These are phyloP conservation scores for Cisticola juncidis DNA, from an alignment of 2,113 vertebrate species.

Conservation along the genomic window DNA sequence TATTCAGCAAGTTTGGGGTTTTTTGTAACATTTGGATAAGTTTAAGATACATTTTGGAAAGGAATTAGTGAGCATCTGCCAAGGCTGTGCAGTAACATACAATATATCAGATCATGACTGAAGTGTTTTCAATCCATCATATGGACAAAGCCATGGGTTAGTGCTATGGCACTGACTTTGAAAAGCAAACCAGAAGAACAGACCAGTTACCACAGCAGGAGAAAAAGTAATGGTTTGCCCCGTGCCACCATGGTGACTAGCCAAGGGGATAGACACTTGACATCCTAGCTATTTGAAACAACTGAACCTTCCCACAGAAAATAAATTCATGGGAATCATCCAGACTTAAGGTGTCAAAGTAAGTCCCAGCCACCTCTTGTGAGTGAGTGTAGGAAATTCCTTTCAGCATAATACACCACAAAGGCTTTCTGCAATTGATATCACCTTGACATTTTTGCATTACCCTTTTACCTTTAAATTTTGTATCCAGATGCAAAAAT, in stretches of 20 bases:
- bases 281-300: background rate
- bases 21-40: background rate
- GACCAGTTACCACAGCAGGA: background rate
- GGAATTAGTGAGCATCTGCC: background rate
- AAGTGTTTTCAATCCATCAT: background rate
- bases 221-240: background rate
- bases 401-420: background rate
- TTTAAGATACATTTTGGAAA: background rate
- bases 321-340: background rate
- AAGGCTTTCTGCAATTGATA: background rate
- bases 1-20: background rate
- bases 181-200: background rate
- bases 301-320: background rate
- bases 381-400: background rate
- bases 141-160: background rate
- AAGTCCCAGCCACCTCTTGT: background rate
- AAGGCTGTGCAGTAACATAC: background rate
- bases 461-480: background rate
- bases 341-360: background rate
- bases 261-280: background rate
- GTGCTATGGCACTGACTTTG: background rate
- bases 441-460: background rate
- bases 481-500: background rate
- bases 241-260: background rate
- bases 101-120: background rate